These are phyloP conservation scores for Acromyrmex charruanus DNA, from an alignment of 1,140 invertebrate species.

Conservation along the genomic window DNA sequence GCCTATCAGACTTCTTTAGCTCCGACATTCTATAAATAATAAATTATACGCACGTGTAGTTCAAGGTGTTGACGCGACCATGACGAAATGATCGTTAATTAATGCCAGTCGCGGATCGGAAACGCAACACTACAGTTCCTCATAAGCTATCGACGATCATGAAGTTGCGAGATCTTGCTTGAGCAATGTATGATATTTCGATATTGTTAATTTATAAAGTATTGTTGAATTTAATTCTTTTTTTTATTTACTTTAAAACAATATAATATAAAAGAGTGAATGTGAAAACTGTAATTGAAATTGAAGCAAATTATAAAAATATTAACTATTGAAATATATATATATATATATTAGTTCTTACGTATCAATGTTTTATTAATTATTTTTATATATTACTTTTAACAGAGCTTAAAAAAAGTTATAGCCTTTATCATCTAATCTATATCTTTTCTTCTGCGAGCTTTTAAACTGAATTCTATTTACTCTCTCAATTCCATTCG, in stretches of 20 bases:
- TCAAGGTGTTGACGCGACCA: constrained; percentile 41
- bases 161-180: neutral
- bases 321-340: neutral
- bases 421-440: neutral
- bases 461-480: neutral
- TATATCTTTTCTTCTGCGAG: neutral
- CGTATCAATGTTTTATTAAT: neutral
- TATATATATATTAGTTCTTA: neutral
- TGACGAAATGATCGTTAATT: constrained; percentile 71
- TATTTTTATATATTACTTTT: neutral
- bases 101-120: constrained; percentile 19
- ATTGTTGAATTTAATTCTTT: neutral
- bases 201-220: neutral
- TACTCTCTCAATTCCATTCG: neutral
- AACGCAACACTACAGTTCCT: neutral
- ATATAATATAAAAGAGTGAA: neutral
- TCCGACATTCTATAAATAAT: constrained; percentile 75
- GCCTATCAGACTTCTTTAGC: constrained; percentile 72
- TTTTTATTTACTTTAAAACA: neutral
- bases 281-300: neutral
- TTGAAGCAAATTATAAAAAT: neutral
- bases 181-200: neutral
- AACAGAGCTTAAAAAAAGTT: neutral
- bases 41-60: constrained; percentile 43
- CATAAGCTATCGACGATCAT: neutral